A percentile compares a stretch with the other conserved stretches of the same genome.
These are phyloP conservation scores for Ceryle rudis DNA, from an alignment of 2,797 vertebrate genomes.

Conservation along the genomic window DNA sequence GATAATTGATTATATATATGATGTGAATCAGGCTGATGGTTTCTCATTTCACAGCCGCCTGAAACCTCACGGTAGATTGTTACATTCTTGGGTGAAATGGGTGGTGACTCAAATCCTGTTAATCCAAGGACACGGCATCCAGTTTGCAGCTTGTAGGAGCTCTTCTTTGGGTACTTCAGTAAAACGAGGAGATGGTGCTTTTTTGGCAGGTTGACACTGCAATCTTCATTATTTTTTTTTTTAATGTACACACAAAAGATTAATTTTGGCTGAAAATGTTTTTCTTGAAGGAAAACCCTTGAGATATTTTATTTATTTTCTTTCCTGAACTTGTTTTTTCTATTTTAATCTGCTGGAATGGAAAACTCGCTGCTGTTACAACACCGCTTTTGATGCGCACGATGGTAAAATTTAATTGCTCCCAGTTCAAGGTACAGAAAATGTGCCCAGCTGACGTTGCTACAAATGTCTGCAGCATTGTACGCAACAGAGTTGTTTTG, in stretches of 20 bases:
- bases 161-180: not conserved
- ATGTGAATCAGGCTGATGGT: not conserved
- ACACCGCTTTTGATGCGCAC: not conserved
- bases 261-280: not conserved
- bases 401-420: conserved; percentile 31
- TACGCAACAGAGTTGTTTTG: not conserved
- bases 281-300: not conserved
- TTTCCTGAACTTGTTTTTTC: not conserved
- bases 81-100: not conserved
- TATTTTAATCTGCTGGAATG: not conserved
- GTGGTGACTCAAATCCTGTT: not conserved
- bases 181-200: not conserved
- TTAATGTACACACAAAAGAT: not conserved
- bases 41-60: not conserved
- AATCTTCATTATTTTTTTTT: not conserved
- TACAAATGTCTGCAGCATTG: not conserved
- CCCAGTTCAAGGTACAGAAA: not conserved
- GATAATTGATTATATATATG: not conserved
- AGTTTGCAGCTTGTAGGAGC: not conserved
- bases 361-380: not conserved
- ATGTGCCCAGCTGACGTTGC: not conserved
- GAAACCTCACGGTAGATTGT: not conserved
- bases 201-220: not conserved
- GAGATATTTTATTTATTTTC: not conserved
- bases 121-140: not conserved